Evolutionary conservation across 1,140 invertebrate genomes (phyloP).

Genomic region (Steinernema feltiae): DNA sequence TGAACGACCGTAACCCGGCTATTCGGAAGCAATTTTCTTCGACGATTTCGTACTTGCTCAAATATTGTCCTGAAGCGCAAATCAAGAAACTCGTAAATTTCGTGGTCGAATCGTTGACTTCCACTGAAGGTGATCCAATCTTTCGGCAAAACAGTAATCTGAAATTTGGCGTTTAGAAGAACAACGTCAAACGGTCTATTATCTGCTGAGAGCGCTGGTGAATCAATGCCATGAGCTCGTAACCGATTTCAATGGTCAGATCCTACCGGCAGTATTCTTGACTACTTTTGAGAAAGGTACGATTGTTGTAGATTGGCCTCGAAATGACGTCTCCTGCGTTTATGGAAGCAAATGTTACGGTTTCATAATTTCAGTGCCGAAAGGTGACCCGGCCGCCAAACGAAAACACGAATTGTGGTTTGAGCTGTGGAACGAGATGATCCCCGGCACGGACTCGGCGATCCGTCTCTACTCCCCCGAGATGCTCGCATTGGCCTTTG

Average conservation of each 20-base stretch:
- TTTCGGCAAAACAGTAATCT: background rate
- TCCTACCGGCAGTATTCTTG: background rate
- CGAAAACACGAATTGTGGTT: constrained; percentile 67
- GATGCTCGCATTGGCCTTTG: constrained; percentile 69
- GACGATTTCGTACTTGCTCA: constrained; percentile 76
- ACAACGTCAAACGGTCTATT: background rate
- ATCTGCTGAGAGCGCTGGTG: background rate
- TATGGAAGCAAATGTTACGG: too few relatives aligned
- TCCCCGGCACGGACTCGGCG: constrained; percentile 74
- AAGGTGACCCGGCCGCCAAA: constrained; percentile 36
- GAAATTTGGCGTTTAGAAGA: background rate
- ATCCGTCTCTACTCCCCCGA: constrained; percentile 71
- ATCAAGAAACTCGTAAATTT: constrained; percentile 1
- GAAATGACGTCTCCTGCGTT: too few relatives aligned
- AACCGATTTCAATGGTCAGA: background rate
- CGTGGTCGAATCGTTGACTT: background rate
- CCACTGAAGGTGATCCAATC: background rate
- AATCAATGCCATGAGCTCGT: background rate
- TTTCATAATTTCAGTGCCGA: constrained; percentile 35
- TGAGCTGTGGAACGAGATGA: constrained; percentile 80
- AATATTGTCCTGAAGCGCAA: constrained; percentile 23
- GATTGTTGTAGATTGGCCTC: background rate
- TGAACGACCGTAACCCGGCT: constrained; percentile 74
- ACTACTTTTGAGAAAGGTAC: background rate
- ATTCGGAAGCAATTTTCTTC: constrained; percentile 76